Conservation (phyloP, 2,113 vertebrate genomes). For the Limanda limanda region DNA sequence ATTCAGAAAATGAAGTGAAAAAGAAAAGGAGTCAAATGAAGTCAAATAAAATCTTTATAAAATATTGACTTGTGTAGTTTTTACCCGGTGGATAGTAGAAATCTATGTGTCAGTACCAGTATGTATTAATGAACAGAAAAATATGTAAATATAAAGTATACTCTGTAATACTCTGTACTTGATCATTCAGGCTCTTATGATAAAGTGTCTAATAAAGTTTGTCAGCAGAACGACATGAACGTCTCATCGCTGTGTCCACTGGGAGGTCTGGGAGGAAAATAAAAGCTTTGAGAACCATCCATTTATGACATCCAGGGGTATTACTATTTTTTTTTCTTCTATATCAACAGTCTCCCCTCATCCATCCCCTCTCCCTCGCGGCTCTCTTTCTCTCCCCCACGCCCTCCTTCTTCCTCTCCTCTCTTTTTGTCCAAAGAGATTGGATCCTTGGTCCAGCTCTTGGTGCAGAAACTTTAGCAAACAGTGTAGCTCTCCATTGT, state of each 20-base stretch:
- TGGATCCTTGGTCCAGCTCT: slow-evolving; percentile 90
- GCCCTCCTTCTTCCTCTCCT: slow-evolving; percentile 61
- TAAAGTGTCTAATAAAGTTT: slow-evolving; percentile 39
- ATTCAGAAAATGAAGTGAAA: background rate
- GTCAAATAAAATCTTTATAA: background rate
- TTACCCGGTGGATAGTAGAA: too few species aligned
- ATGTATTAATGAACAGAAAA: background rate
- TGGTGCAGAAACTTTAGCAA: slow-evolving; percentile 94
- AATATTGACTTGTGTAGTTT: background rate
- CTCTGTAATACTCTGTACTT: background rate
- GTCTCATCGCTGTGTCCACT: slow-evolving; percentile 21
- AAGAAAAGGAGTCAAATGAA: background rate
- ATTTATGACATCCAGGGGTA: slow-evolving; percentile 69
- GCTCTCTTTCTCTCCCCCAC: slow-evolving; percentile 60
- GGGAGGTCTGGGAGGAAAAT: slow-evolving; percentile 33
- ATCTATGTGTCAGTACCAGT: too few species aligned
- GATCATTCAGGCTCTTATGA: background rate
- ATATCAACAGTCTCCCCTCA: slow-evolving; percentile 53
- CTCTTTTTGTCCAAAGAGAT: slow-evolving; percentile 80
- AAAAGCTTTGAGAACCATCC: slow-evolving; percentile 51
- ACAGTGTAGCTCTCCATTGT: slow-evolving; percentile 95
- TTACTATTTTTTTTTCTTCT: slow-evolving; percentile 39
- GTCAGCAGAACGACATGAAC: slow-evolving; percentile 11
- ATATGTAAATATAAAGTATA: too few species aligned
- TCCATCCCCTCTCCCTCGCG: slow-evolving; percentile 45